Conservation (phyloP, 2,797 vertebrate genomes). For the Percopsis omiscomaycus region DNA sequence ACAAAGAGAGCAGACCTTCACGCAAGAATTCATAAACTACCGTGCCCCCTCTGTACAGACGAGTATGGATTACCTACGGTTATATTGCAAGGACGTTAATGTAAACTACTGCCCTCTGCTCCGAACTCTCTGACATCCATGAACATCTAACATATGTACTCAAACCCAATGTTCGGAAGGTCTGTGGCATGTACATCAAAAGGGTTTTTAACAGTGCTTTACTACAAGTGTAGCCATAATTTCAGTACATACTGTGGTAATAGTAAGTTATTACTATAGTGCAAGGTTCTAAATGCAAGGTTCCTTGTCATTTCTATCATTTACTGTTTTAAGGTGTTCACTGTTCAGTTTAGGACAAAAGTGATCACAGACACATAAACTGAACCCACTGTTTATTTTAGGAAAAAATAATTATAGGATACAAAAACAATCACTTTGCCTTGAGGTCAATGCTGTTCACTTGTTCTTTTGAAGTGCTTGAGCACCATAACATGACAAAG, state of each 20-base stretch:
- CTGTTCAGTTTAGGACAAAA: conserved; percentile 2
- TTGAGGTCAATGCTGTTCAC: conserved; percentile 39
- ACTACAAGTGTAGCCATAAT: conserved; percentile 22
- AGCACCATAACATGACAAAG: conserved; percentile 22
- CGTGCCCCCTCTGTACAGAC: background rate
- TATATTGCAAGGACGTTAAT: conserved; percentile 78
- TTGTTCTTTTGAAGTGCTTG: conserved; percentile 43
- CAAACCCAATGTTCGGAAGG: conserved; percentile 24
- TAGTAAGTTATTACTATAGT: conserved; percentile 24
- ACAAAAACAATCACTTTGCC: conserved; percentile 47
- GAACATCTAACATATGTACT: conserved; percentile 67
- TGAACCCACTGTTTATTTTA: conserved; percentile 39
- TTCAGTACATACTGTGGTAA: conserved; percentile 20
- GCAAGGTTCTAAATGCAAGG: conserved; percentile 6
- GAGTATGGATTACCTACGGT: conserved; percentile 21
- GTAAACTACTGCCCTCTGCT: conserved; percentile 60
- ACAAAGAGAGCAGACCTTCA: conserved; percentile 38
- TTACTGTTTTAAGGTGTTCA: no score
- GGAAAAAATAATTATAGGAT: conserved; percentile 37
- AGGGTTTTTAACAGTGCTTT: conserved; percentile 33
- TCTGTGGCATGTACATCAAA: conserved; percentile 15
- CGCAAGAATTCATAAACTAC: conserved; percentile 31
- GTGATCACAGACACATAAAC: conserved; percentile 15
- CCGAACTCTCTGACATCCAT: conserved; percentile 66
- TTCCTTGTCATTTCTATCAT: no score